phyloP scores from a whole-genome alignment of 2,113 vertebrate genomes.

The Catharus bicknelli region DNA sequence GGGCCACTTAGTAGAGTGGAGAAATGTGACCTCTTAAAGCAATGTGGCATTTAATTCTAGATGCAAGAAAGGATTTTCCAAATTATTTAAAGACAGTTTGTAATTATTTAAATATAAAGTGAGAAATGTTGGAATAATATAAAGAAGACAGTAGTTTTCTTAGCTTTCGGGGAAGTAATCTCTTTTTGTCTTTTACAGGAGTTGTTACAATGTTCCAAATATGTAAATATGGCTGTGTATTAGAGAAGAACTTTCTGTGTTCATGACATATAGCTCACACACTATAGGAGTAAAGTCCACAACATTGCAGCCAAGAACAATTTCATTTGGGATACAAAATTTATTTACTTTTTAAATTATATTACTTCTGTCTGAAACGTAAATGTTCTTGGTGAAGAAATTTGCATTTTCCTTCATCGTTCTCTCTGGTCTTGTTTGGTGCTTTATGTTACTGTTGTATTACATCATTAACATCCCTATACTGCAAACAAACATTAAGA shows the following conservation, averaged over 20 bases:
- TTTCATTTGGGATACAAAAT: neutral
- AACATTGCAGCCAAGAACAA: neutral
- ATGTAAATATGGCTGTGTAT: neutral
- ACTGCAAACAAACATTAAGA: neutral
- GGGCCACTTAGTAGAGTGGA: neutral
- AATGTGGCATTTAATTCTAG: neutral
- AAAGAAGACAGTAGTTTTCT: neutral
- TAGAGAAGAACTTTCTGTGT: neutral
- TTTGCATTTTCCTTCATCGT: constrained; percentile 1
- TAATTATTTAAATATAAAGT: neutral
- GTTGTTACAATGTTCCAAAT: neutral
- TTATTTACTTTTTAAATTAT: constrained; percentile 1
- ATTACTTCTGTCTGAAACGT: neutral
- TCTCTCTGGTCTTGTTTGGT: neutral
- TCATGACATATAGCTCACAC: neutral
- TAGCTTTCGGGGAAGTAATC: neutral
- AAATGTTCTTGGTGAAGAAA: neutral
- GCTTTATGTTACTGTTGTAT: neutral
- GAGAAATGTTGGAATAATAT: neutral
- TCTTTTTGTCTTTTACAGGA: neutral
- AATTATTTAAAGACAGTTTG: neutral
- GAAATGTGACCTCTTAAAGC: neutral
- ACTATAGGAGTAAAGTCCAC: neutral
- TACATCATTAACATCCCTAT: neutral
- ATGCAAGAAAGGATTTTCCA: neutral